Conservation (phyloP, 2,113 vertebrate genomes). For the Pluvialis apricaria region DNA sequence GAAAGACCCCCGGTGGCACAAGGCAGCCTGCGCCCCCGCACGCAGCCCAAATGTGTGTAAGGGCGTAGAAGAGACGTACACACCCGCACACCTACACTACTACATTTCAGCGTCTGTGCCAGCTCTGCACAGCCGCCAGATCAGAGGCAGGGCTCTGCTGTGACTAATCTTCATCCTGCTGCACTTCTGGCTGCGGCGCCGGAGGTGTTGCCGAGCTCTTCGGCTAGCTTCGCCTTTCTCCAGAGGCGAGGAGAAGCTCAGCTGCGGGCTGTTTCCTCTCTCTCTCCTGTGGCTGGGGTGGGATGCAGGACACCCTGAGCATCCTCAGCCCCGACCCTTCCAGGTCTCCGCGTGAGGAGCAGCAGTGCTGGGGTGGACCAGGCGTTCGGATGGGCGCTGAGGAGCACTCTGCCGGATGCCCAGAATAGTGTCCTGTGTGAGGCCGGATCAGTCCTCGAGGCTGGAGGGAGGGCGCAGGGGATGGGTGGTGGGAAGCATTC, state of each 20-base stretch:
- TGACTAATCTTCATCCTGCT: neutral
- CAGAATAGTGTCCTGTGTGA: neutral
- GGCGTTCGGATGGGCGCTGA: neutral
- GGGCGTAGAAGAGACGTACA: fast-evolving
- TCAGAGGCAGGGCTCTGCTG: neutral
- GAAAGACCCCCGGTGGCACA: fast-evolving
- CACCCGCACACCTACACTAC: fast-evolving
- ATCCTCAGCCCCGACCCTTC: neutral
- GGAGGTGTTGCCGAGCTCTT: neutral
- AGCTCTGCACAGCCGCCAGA: neutral
- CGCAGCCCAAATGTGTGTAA: fast-evolving
- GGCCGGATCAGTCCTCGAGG: neutral
- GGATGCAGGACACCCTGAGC: neutral
- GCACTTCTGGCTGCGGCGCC: neutral
- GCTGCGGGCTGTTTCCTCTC: fast-evolving
- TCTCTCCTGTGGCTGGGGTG: fast-evolving
- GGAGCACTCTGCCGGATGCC: neutral
- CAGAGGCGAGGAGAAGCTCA: neutral
- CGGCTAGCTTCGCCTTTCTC: neutral
- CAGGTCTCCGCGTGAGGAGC: neutral
- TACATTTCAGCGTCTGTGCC: fast-evolving
- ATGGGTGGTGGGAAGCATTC: fast-evolving
- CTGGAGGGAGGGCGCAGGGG: neutral
- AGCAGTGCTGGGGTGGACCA: neutral
- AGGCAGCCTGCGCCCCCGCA: neutral